Conservation (phyloP, 1,140 invertebrate species). For the Sinonovacula constricta region DNA sequence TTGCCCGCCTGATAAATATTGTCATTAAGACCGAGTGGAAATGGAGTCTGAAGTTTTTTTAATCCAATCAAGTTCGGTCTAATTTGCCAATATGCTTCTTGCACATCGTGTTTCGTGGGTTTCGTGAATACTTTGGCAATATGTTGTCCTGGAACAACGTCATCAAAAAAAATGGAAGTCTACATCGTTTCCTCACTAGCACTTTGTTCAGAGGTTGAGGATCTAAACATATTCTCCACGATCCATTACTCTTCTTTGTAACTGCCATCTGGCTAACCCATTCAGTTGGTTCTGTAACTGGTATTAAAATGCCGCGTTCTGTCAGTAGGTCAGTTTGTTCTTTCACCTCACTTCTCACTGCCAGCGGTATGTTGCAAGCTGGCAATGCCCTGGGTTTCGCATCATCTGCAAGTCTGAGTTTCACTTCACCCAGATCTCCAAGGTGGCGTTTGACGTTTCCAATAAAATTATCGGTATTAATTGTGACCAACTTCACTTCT, state of each 20-base stretch:
- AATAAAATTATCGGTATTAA: slow-evolving; percentile 15
- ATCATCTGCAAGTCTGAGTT: not conserved
- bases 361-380: slow-evolving; percentile 20
- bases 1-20: no score
- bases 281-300: slow-evolving; percentile 56
- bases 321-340: not conserved
- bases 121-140: slow-evolving; percentile 5
- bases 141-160: slow-evolving; percentile 1
- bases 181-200: slow-evolving; percentile 11
- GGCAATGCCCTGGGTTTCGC: slow-evolving; percentile 7
- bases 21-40: no score
- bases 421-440: slow-evolving; percentile 24
- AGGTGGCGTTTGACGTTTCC: slow-evolving; percentile 10
- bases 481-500: slow-evolving; percentile 6
- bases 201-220: slow-evolving; percentile 51
- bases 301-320: slow-evolving; percentile 36
- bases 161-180: slow-evolving; percentile 24
- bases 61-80: no score
- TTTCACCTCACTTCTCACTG: slow-evolving; percentile 20
- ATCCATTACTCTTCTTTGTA: slow-evolving; percentile 51
- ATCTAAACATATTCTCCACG: slow-evolving; percentile 57
- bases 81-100: slow-evolving; percentile 18
- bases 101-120: slow-evolving; percentile 41
- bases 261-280: slow-evolving; percentile 62
- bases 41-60: no score